Evolutionary conservation across 2,888 invertebrate genomes (phyloP).

Genomic region (Drosophila merina): DNA sequence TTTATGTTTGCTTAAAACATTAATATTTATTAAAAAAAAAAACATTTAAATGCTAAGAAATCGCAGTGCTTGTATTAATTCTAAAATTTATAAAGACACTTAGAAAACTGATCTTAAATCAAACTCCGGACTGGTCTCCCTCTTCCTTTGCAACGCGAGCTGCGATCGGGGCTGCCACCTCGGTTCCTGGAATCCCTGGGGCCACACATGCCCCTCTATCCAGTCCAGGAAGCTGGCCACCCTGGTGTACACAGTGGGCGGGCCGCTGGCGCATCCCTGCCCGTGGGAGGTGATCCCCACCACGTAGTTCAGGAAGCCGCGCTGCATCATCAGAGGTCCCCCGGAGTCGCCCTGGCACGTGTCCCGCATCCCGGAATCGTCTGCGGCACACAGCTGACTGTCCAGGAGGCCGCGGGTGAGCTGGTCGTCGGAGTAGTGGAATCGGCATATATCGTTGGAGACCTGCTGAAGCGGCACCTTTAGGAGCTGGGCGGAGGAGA

Average conservation of each 20-base stretch:
- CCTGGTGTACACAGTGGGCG: slow-evolving; percentile 76
- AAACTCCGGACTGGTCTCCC: neutral
- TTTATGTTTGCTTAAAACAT: no score
- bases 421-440: slow-evolving; percentile 32
- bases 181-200: slow-evolving; percentile 14
- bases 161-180: neutral
- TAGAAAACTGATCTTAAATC: neutral
- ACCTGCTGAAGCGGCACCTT: slow-evolving; percentile 55
- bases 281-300: slow-evolving; percentile 73
- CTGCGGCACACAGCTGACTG: slow-evolving; percentile 65
- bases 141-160: neutral
- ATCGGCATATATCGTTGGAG: slow-evolving; percentile 31
- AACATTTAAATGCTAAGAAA: no score
- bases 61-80: neutral
- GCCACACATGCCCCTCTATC: slow-evolving; percentile 78
- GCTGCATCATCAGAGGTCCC: slow-evolving; percentile 53
- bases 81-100: neutral
- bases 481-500: slow-evolving; percentile 56
- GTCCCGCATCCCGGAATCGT: slow-evolving; percentile 44
- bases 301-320: slow-evolving; percentile 1
- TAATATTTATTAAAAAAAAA: no score
- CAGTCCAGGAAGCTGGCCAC: slow-evolving; percentile 75
- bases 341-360: slow-evolving; percentile 73
- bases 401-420: slow-evolving; percentile 40
- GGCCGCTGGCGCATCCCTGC: slow-evolving; percentile 71